These are phyloP conservation scores for Cephus spinipes DNA, from an alignment of 2,888 invertebrate genomes.

Conservation along the genomic window DNA sequence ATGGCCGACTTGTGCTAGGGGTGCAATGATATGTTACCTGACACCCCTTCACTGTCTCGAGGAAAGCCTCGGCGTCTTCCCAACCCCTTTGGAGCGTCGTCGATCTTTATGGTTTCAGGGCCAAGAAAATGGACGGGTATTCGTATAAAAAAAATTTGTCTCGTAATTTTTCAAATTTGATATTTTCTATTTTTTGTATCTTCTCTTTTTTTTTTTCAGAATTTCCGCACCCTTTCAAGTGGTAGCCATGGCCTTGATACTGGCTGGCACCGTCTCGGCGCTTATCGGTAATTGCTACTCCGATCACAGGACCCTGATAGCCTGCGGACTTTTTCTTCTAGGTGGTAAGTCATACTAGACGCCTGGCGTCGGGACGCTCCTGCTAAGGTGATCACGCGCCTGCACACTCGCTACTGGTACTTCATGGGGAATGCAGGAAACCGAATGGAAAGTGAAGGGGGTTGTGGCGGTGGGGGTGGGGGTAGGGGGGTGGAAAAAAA, in stretches of 20 bases:
- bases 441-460: neutral
- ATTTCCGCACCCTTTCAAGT: slow-evolving; percentile 73
- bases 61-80: neutral
- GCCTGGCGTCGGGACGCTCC: neutral
- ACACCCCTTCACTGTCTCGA: slow-evolving; percentile 11
- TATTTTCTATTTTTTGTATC: slow-evolving; percentile 21
- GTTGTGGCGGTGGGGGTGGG: no score
- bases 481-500: neutral
- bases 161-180: neutral
- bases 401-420: neutral
- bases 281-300: slow-evolving; percentile 73
- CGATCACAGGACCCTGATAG: slow-evolving; percentile 73
- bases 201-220: slow-evolving; percentile 63
- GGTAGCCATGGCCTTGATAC: slow-evolving; percentile 68
- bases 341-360: slow-evolving; percentile 68
- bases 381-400: neutral
- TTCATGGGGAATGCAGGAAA: neutral
- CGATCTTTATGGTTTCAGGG: neutral
- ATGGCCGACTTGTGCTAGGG: neutral
- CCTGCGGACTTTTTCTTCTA: slow-evolving; percentile 72
- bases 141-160: neutral
- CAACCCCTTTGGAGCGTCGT: neutral
- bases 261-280: slow-evolving; percentile 70
- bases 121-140: neutral
- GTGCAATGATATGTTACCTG: slow-evolving; percentile 17